phyloP scores from a whole-genome alignment of 2,797 vertebrate genomes.

The Gymnocypris eckloni region DNA sequence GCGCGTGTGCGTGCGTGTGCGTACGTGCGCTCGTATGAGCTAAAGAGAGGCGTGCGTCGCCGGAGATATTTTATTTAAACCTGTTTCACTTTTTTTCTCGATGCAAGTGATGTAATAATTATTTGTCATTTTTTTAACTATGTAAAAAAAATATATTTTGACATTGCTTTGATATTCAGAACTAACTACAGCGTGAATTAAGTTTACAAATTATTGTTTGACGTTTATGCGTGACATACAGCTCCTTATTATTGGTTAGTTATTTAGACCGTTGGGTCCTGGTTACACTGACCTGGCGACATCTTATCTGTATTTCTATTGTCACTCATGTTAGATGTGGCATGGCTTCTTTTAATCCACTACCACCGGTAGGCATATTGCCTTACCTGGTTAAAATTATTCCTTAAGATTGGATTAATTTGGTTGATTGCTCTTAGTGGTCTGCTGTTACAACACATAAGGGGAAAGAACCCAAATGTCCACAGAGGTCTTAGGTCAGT shows the following conservation, averaged over 20 bases:
- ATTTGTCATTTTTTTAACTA: not conserved
- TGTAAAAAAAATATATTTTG: not conserved
- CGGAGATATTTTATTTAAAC: not conserved
- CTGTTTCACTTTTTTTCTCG: not conserved
- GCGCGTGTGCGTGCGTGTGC: not conserved
- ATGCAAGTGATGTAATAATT: not conserved
- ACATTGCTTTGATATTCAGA: not conserved
- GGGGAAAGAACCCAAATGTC: not conserved
- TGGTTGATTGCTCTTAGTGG: not conserved
- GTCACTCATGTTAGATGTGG: not conserved
- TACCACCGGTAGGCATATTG: slow-evolving; percentile 1
- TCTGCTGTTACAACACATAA: not conserved
- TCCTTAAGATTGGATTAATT: not conserved
- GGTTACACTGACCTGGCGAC: not conserved
- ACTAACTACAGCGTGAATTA: not conserved
- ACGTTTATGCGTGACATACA: not conserved
- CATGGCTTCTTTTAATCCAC: not conserved
- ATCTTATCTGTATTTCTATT: not conserved
- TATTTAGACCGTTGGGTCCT: not conserved
- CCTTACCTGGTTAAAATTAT: not conserved
- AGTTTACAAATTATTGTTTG: not conserved
- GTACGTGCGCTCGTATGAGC: not conserved
- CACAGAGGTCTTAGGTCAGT: not conserved
- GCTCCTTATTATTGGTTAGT: not conserved
- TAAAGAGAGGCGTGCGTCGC: not conserved